phyloP scores from a whole-genome alignment of 2,888 invertebrate genomes.

The Drosophila macrospina region DNA sequence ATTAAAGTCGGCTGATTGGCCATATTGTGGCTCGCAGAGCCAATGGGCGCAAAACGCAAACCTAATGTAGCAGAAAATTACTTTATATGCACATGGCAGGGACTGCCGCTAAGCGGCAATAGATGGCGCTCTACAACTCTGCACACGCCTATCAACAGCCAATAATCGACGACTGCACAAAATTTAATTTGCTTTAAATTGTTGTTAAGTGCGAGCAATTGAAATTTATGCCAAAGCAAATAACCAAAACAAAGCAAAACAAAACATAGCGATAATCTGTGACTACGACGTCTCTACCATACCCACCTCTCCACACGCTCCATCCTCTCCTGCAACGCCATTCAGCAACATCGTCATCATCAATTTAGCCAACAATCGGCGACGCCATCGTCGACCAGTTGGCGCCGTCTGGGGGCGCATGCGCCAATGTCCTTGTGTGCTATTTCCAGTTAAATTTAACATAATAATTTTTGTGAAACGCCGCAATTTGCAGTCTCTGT shows the following conservation, averaged over 20 bases:
- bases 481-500: conserved; percentile 68
- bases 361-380: conserved; percentile 74
- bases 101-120: conserved; percentile 49
- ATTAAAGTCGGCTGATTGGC: conserved; percentile 35
- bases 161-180: conserved; percentile 70
- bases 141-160: conserved; percentile 71
- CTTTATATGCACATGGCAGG: conserved; percentile 80
- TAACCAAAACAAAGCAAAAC: conserved; percentile 41
- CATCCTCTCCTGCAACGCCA: not conserved
- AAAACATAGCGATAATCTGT: conserved; percentile 65
- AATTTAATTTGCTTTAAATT: conserved; percentile 81
- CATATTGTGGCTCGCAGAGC: conserved; percentile 33
- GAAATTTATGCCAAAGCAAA: conserved; percentile 76
- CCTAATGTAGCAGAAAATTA: conserved; percentile 81
- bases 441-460: conserved; percentile 76
- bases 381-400: conserved; percentile 60
- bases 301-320: not conserved
- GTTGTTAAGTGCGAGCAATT: conserved; percentile 81
- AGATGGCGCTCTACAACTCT: conserved; percentile 56
- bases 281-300: conserved; percentile 17
- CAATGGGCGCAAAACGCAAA: conserved; percentile 43
- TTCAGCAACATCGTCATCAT: conserved; percentile 63
- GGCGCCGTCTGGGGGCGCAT: conserved; percentile 80
- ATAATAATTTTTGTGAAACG: conserved; percentile 79
- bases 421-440: conserved; percentile 80